A percentile compares a stretch with the other conserved stretches of the same genome.
Evolutionary conservation across 2,888 invertebrate species (phyloP).

Genomic region (Tryphoninae sp.): DNA sequence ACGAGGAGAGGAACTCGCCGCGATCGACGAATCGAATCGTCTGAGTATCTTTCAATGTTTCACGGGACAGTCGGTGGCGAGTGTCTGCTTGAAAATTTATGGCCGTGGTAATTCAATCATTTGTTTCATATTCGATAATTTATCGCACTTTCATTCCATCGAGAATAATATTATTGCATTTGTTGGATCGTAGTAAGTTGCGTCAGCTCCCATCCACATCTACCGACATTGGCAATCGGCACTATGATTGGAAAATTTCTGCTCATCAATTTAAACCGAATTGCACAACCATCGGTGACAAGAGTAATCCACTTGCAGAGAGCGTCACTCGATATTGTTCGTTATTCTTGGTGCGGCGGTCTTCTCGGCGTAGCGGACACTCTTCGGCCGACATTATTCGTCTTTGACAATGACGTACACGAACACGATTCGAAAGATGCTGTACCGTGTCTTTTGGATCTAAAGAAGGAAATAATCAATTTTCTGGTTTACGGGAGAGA

Average conservation of each 20-base stretch:
- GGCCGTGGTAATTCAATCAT: slow-evolving; percentile 69
- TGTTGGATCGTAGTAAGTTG: slow-evolving; percentile 63
- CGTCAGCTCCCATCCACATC: slow-evolving; percentile 64
- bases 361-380: slow-evolving; percentile 66
- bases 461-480: slow-evolving; percentile 62
- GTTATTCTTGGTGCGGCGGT: slow-evolving; percentile 69
- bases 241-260: slow-evolving; percentile 70
- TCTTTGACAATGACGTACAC: slow-evolving; percentile 58
- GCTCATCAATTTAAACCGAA: slow-evolving; percentile 59
- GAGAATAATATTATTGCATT: slow-evolving; percentile 20
- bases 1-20: slow-evolving; percentile 50
- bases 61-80: slow-evolving; percentile 63
- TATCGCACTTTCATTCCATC: neutral
- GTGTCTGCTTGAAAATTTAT: slow-evolving; percentile 63
- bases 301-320: slow-evolving; percentile 67
- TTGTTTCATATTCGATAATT: slow-evolving; percentile 19
- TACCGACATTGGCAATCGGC: slow-evolving; percentile 65
- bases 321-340: slow-evolving; percentile 68
- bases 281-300: slow-evolving; percentile 57
- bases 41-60: slow-evolving; percentile 67
- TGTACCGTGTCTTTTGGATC: slow-evolving; percentile 40
- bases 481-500: slow-evolving; percentile 70
- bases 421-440: slow-evolving; percentile 23
- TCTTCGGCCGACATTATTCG: slow-evolving; percentile 66
- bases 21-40: slow-evolving; percentile 65